A percentile compares a stretch with the other conserved stretches of the same genome.
Conservation (phyloP, 2,797 vertebrate genomes). For the Champsocephalus esox region DNA sequence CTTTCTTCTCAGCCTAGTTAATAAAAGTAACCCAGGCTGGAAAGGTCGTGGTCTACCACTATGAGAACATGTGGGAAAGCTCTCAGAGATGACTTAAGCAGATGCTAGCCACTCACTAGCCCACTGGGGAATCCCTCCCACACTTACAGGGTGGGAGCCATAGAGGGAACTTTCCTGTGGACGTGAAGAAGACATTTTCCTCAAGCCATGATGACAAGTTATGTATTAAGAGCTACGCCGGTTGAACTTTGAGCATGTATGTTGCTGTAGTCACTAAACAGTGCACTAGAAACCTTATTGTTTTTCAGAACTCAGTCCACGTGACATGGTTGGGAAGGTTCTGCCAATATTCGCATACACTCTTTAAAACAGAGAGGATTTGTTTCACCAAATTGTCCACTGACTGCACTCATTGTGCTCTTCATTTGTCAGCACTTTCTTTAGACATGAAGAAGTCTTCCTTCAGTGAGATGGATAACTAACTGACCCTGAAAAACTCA, state of each 20-base stretch:
- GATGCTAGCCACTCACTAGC: conserved; percentile 65
- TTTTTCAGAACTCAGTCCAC: neutral
- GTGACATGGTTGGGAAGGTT: neutral
- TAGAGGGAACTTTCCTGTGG: conserved; percentile 51
- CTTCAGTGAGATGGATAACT: conserved; percentile 18
- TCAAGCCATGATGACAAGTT: conserved; percentile 44
- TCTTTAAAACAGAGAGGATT: conserved; percentile 44
- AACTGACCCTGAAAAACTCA: conserved; percentile 26
- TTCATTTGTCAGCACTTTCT: conserved; percentile 22
- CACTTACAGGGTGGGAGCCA: conserved; percentile 56
- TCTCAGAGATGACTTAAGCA: conserved; percentile 71
- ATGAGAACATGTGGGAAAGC: conserved; percentile 77
- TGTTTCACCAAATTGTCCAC: conserved; percentile 23
- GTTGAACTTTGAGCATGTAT: conserved; percentile 10
- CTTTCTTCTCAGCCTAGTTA: conserved; percentile 44
- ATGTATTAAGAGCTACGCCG: conserved; percentile 20
- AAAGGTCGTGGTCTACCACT: conserved; percentile 52
- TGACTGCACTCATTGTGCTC: conserved; percentile 55
- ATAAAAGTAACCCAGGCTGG: conserved; percentile 48
- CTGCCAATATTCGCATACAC: conserved; percentile 43
- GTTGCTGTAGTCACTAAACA: conserved; percentile 23
- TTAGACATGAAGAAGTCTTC: conserved; percentile 16
- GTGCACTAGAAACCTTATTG: conserved; percentile 36
- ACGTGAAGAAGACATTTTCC: conserved; percentile 61
- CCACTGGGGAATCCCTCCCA: conserved; percentile 68